Conservation (phyloP, 1,140 invertebrate genomes). For the Solenopsis invicta region DNA sequence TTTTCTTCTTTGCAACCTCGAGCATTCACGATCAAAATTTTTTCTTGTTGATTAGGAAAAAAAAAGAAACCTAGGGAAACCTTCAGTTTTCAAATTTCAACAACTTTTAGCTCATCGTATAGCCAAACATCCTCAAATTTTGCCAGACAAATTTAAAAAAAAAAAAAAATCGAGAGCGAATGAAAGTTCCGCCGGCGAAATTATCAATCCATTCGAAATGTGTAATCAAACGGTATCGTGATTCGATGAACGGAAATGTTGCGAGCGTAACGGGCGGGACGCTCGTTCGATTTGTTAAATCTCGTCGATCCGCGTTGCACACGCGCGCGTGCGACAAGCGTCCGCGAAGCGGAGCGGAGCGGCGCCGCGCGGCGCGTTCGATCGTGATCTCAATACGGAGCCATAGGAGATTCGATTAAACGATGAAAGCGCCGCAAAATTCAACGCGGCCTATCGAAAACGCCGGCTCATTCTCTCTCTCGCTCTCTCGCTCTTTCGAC, state of each 20-base stretch:
- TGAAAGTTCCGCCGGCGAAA: constrained; percentile 25
- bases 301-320: constrained; percentile 13
- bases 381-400: constrained; percentile 56
- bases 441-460: constrained; percentile 57
- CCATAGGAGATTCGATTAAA: constrained; percentile 52
- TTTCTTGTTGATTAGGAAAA: too few species aligned
- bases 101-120: too few species aligned
- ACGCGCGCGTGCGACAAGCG: too few species aligned
- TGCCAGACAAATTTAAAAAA: constrained; percentile 19
- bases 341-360: too few species aligned
- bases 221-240: constrained; percentile 54
- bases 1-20: too few species aligned
- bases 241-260: constrained; percentile 58
- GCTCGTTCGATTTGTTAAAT: constrained; percentile 47
- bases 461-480: constrained; percentile 2
- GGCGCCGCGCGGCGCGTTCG: constrained; percentile 32
- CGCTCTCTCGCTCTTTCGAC: neutral
- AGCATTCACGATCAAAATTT: too few species aligned
- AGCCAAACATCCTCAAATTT: neutral
- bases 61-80: too few species aligned
- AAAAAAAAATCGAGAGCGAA: neutral
- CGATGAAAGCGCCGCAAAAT: constrained; percentile 61
- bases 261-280: constrained; percentile 27
- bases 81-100: too few species aligned
- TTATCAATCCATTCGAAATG: constrained; percentile 61